These are phyloP conservation scores for Oscheius sp. DNA, from an alignment of 2,888 invertebrate genomes.

Conservation along the genomic window DNA sequence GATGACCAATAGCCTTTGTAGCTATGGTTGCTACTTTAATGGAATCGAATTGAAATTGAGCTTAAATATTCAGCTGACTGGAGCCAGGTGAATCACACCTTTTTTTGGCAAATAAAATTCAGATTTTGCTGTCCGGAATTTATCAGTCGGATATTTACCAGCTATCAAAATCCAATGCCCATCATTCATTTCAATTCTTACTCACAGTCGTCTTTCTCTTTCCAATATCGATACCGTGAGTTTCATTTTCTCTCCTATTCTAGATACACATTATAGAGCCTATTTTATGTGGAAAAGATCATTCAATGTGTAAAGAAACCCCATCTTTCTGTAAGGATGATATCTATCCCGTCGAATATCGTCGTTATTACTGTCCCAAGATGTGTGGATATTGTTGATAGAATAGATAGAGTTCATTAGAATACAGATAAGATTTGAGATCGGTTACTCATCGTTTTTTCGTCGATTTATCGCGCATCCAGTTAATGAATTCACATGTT, in stretches of 20 bases:
- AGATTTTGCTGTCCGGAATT: constrained; percentile 16
- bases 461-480: constrained; percentile 1
- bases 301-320: neutral
- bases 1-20: neutral
- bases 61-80: constrained; percentile 15
- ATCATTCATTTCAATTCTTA: constrained; percentile 18
- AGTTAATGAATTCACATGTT: neutral
- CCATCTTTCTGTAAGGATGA: constrained; percentile 3
- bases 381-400: neutral
- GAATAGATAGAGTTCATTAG: neutral
- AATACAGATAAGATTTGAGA: too few relatives aligned
- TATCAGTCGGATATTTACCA: neutral
- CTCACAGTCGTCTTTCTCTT: neutral
- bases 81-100: constrained; percentile 5
- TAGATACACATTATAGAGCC: neutral
- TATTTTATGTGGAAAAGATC: constrained; percentile 6
- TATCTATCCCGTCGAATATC: neutral
- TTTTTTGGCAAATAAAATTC: too few relatives aligned
- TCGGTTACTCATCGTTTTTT: neutral
- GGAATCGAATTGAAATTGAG: constrained; percentile 12
- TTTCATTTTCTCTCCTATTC: neutral
- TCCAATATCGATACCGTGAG: constrained; percentile 2
- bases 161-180: constrained; percentile 20
- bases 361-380: constrained; percentile 12
- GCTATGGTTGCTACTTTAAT: constrained; percentile 17